Conservation (phyloP, 1,140 invertebrate species). For the Delia radicum region DNA sequence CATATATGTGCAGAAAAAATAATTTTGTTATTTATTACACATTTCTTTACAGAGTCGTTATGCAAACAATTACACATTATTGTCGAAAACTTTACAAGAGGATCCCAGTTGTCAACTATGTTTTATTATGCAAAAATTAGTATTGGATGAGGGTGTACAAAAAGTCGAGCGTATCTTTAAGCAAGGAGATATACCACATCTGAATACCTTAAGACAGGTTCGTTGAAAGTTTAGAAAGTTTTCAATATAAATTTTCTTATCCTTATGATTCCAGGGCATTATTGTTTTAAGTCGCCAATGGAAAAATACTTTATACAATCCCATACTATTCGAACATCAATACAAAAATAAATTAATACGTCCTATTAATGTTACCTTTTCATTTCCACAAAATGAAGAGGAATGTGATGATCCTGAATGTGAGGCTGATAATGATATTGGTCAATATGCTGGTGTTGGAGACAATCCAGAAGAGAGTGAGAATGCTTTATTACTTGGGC, state of each 20-base stretch:
- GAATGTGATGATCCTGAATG: constrained; percentile 52
- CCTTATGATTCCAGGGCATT: constrained; percentile 66
- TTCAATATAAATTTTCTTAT: not conserved
- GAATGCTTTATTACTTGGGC: constrained; percentile 57
- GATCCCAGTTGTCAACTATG: constrained; percentile 95
- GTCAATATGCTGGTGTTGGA: constrained; percentile 50
- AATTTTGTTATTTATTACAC: constrained; percentile 15
- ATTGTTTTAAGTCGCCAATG: constrained; percentile 91
- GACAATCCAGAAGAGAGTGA: constrained; percentile 56
- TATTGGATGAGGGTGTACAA: constrained; percentile 71
- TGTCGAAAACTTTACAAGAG: constrained; percentile 90
- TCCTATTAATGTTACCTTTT: constrained; percentile 85
- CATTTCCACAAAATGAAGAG: constrained; percentile 79
- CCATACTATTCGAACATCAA: constrained; percentile 84
- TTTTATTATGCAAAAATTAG: constrained; percentile 83
- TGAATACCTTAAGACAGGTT: constrained; percentile 85
- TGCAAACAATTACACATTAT: constrained; percentile 75
- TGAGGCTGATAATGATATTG: constrained; percentile 50
- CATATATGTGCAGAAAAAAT: no score
- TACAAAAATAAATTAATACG: constrained; percentile 81
- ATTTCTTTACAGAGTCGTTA: constrained; percentile 77
- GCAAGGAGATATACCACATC: constrained; percentile 78
- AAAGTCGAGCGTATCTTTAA: constrained; percentile 83
- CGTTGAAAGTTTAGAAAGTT: constrained; percentile 35
- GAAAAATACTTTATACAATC: constrained; percentile 95